Base-by-base conservation (phyloP, 2,113 vertebrate genomes). In the Sander vitreus region DNA sequence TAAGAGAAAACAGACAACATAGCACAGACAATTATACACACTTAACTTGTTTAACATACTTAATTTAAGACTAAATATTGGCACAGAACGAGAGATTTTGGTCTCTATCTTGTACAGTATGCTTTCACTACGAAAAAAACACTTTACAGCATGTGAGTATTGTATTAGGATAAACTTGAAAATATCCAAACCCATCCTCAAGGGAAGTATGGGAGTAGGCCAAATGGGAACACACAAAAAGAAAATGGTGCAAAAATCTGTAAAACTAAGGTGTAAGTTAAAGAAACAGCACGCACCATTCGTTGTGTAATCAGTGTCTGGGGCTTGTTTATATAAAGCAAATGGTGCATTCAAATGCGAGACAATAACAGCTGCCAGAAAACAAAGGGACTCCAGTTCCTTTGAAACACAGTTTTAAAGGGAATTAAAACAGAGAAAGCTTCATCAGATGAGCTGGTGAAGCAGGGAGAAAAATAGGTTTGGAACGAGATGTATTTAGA, bases 301-400 rank as follows among this genome's bases (percentile, higher is more conserved):
- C 8, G 4, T 60, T 76, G n/a, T 82, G 71, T 73, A 70, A 75
- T 78, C 73, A 47, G 53, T 43, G 63, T 85, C 89, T 87, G 77
- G 63, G 76, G 83, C 57, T 80, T 84, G 62, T 87, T 88, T 77
- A 71, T 79, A 5, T 55, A 63, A 84, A 90, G 63, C 65, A 78
- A 86, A 84, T 67, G 60, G 68, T 84, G 88, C 82, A 76, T 78
- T 83, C 73, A 88, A 53, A 84, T 71, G 74, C 4, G 1, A 82
- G 73, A 71, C 62, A 70, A 86, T 78, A 78, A 76, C 69, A 84
- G 80, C 80, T 84, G 78, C 60, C 67, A 57, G 50, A 33, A 83
- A 76, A 88, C 76, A 89, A 89, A 81, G 59, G 45, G 43, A 72
- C 43, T 51, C 10, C 1, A 66, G n/a, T 62, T 85, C 45, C 67